Conservation (phyloP, 2,797 vertebrate species). For the Notamacropus eugenii region DNA sequence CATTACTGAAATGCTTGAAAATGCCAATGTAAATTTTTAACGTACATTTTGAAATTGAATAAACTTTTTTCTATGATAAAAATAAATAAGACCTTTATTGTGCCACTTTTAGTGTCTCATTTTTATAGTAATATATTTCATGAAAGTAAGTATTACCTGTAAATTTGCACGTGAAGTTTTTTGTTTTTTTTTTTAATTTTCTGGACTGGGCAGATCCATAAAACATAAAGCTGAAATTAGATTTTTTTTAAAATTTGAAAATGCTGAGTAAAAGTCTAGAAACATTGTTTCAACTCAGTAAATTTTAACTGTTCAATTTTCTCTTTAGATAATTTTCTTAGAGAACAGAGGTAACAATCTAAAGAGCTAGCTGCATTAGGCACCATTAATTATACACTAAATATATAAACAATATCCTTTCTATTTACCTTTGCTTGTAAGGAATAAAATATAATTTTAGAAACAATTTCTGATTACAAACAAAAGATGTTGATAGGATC, state of each 20-base stretch:
- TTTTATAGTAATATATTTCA: neutral
- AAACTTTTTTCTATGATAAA: constrained; percentile 70
- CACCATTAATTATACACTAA: neutral
- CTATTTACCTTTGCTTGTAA: neutral
- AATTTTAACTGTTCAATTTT: neutral
- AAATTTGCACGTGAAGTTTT: neutral
- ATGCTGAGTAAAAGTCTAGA: neutral
- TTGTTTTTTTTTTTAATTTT: neutral
- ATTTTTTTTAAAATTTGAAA: neutral
- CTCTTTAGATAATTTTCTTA: neutral
- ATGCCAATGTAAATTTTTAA: constrained; percentile 71
- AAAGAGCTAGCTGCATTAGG: neutral
- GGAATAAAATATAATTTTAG: neutral
- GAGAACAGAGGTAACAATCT: neutral
- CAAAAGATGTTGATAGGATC: neutral
- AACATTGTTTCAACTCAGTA: neutral
- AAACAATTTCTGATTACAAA: neutral
- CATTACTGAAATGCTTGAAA: constrained; percentile 14
- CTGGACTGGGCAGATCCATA: neutral
- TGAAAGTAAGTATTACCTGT: neutral
- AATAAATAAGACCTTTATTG: constrained; percentile 52
- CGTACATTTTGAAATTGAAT: constrained; percentile 73
- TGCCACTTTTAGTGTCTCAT: neutral
- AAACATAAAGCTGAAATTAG: neutral
- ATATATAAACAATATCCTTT: neutral